phyloP scores from a whole-genome alignment of 2,888 invertebrate genomes.

The Crematogaster levior region DNA sequence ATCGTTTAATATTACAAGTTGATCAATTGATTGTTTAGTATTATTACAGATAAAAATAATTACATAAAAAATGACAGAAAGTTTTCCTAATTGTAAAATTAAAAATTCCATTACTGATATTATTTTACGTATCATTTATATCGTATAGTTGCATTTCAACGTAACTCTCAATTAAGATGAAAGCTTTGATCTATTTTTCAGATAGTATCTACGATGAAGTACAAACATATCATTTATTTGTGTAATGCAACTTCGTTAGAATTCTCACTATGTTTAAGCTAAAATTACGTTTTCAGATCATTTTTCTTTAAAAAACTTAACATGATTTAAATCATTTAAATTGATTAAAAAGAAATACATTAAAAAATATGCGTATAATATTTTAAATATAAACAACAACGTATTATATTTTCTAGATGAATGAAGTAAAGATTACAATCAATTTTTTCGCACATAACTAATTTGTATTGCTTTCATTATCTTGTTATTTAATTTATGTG shows the following conservation, averaged over 20 bases:
- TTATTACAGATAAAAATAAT: too few species aligned
- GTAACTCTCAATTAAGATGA: constrained; percentile 11
- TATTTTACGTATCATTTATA: not conserved
- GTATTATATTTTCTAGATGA: not conserved
- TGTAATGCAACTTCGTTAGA: not conserved
- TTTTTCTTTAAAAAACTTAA: not conserved
- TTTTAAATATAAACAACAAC: not conserved
- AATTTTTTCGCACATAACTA: not conserved
- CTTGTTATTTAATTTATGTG: not conserved
- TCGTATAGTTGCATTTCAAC: not conserved
- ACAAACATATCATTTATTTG: not conserved
- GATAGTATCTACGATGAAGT: not conserved
- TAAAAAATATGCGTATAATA: not conserved
- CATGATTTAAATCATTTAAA: not conserved
- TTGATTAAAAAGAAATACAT: not conserved
- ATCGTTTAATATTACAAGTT: not conserved
- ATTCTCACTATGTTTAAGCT: not conserved
- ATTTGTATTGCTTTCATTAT: not conserved
- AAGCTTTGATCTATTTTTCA: not conserved
- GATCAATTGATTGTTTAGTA: not conserved
- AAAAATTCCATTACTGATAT: not conserved
- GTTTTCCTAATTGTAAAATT: not conserved
- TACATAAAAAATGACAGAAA: not conserved
- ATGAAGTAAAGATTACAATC: not conserved
- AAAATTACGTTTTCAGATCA: not conserved